Percentiles rank a stretch among this genome's conserved stretches.
Conservation (phyloP, 2,888 invertebrate genomes). For the Dolomedes plantarius region DNA sequence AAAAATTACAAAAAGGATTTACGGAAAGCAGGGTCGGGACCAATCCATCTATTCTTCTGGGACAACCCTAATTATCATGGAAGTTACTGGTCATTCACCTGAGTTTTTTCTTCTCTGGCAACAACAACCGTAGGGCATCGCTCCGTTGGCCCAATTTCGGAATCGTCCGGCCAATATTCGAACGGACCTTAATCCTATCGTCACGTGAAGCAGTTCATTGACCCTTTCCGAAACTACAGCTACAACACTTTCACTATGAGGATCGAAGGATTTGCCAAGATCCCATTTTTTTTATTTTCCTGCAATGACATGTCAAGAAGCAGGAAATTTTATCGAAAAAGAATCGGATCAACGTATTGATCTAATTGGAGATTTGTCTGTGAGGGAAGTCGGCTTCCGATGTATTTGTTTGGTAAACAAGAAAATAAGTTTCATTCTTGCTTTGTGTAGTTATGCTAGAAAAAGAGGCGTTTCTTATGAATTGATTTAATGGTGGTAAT, state of each 20-base stretch:
- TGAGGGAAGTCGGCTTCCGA: not conserved
- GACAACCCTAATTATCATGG: slow-evolving; percentile 55
- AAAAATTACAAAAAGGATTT: slow-evolving; percentile 1
- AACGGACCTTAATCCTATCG: slow-evolving; percentile 56
- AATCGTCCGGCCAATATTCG: slow-evolving; percentile 36
- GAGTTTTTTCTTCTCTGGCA: slow-evolving; percentile 30
- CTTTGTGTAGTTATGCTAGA: not conserved
- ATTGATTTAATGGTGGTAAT: not conserved
- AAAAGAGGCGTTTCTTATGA: not conserved
- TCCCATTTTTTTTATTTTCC: slow-evolving; percentile 20
- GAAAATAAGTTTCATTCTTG: not conserved
- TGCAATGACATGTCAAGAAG: slow-evolving; percentile 16
- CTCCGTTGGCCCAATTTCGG: slow-evolving; percentile 59
- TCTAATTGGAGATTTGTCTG: slow-evolving; percentile 11
- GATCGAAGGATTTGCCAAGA: slow-evolving; percentile 1
- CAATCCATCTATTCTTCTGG: slow-evolving; percentile 32
- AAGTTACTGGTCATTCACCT: slow-evolving; percentile 69
- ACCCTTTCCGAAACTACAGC: slow-evolving; percentile 11
- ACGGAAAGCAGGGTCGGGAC: slow-evolving; percentile 44
- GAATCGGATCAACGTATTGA: not conserved
- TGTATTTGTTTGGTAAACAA: not conserved
- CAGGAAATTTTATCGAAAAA: slow-evolving; percentile 18
- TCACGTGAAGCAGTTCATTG: slow-evolving; percentile 61
- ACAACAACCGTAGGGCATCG: slow-evolving; percentile 57
- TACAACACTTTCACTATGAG: slow-evolving; percentile 50